Evolutionary conservation across 2,888 invertebrate genomes (phyloP), one percentile per base, ranked within the genome.

Genomic region (Trissoscelio sp.): DNA sequence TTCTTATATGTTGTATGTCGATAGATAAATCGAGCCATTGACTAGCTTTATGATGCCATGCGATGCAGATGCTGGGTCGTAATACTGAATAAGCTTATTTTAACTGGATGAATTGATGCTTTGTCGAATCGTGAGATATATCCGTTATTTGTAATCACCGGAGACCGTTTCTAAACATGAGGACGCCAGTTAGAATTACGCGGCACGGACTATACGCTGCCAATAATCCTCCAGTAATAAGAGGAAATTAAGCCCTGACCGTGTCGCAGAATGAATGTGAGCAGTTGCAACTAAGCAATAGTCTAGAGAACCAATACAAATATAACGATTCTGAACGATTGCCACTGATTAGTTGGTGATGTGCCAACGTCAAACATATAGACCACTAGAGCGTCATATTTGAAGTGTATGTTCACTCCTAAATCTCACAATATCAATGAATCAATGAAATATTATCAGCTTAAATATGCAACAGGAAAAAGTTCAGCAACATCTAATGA

Each of bases 71-170:
- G 51, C 44, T 53, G 53, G 39, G 51, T 77, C 28, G 60, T 53
- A 60, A 44, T 69, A 60, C 12, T 34, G 42, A 44, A 62, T 48
- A 66, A 77, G 77, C 69, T 78, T 70, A 78, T 78, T 79, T 79
- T 79, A 79, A 67, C 73, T 72, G 24, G 73, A 73, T 64, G 73
- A 73, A 79, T 66, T 48, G 64, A 55, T 73, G 67, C 73, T 73
- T 67, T 73, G 60, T 73, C 14, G 44, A 58, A 34, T 6, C 39
- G 69, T 28, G 66, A 67, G 72, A 67, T 67, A 57, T 60, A 73
- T 67, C 73, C 53, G 64, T 57, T 74, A 48, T 79, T 74, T 64
- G 72, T 66, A 79, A 79, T 79, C 72, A 79, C 57, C 42, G 66
- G 42, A 28, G 39, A 57, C 70, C 34, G 53, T 51, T 64, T 57